These are phyloP conservation scores for Trichonephila clavipes DNA, from an alignment of 1,140 invertebrate species.

Conservation along the genomic window DNA sequence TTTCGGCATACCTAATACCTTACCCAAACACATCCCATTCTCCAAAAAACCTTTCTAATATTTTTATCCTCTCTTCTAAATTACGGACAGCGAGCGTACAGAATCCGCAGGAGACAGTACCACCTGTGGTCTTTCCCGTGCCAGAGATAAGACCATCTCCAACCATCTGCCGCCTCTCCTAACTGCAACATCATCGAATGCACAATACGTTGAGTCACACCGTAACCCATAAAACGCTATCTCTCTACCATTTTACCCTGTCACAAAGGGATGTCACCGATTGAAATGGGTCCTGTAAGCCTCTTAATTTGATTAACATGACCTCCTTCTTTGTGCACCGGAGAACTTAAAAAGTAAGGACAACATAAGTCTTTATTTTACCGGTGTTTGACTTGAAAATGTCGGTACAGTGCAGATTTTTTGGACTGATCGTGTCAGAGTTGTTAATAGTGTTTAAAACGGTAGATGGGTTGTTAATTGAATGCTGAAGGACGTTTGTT, in stretches of 20 bases:
- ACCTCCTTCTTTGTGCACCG: not conserved
- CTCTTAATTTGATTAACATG: slow-evolving; percentile 56
- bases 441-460: slow-evolving; percentile 49
- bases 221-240: slow-evolving; percentile 44
- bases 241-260: not conserved
- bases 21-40: not conserved
- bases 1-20: too few relatives aligned
- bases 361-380: not conserved
- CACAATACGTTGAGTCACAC: slow-evolving; percentile 64
- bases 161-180: slow-evolving; percentile 21
- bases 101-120: not conserved
- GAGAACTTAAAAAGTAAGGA: slow-evolving; percentile 12
- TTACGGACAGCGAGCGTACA: not conserved
- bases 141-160: slow-evolving; percentile 25
- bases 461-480: slow-evolving; percentile 36
- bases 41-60: not conserved
- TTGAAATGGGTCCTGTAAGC: slow-evolving; percentile 7
- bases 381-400: not conserved
- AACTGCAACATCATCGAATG: slow-evolving; percentile 21
- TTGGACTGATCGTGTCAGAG: not conserved
- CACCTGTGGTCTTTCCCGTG: slow-evolving; percentile 29
- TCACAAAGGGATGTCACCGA: slow-evolving; percentile 62
- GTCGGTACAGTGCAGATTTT: slow-evolving; percentile 2
- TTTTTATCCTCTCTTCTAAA: slow-evolving; percentile 7
- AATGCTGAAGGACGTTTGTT: not conserved